A percentile compares a stretch with the other conserved stretches of the same genome.
phyloP scores from a whole-genome alignment of 2,888 invertebrate genomes.

The Drosophila putrida region DNA sequence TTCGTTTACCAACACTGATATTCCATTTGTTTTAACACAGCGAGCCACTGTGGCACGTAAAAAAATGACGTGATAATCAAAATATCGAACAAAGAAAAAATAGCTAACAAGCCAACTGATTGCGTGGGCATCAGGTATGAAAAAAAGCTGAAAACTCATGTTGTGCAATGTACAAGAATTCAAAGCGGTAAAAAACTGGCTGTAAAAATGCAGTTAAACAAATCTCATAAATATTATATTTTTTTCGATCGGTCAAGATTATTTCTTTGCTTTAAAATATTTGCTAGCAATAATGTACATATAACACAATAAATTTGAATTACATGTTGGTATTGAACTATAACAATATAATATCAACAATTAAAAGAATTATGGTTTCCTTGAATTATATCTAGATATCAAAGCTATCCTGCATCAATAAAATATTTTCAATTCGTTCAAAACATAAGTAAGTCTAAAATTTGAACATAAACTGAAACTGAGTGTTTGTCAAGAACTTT shows the following conservation, averaged over 20 bases:
- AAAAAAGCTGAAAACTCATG: slow-evolving; percentile 22
- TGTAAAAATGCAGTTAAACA: not conserved
- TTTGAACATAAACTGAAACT: too few relatives aligned
- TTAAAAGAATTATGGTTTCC: too few relatives aligned
- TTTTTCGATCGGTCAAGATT: slow-evolving; percentile 2
- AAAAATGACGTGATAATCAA: slow-evolving; percentile 52
- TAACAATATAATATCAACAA: not conserved
- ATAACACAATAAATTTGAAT: not conserved
- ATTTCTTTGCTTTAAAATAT: too few relatives aligned
- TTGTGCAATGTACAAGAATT: not conserved
- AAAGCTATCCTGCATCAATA: too few relatives aligned
- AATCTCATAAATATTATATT: not conserved
- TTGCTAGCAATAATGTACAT: too few relatives aligned
- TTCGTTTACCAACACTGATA: too few relatives aligned
- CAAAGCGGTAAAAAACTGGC: not conserved
- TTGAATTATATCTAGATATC: too few relatives aligned
- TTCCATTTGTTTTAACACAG: too few relatives aligned
- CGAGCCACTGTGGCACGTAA: not conserved
- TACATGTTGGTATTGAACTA: not conserved
- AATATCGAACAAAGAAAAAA: slow-evolving; percentile 55
- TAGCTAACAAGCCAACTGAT: slow-evolving; percentile 57
- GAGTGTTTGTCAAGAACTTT: too few relatives aligned
- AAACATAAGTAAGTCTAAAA: too few relatives aligned
- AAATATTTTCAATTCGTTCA: too few relatives aligned
- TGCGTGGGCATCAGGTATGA: slow-evolving; percentile 21